Conservation (phyloP, 2,888 invertebrate genomes). For the Phaedon cochleariae region DNA sequence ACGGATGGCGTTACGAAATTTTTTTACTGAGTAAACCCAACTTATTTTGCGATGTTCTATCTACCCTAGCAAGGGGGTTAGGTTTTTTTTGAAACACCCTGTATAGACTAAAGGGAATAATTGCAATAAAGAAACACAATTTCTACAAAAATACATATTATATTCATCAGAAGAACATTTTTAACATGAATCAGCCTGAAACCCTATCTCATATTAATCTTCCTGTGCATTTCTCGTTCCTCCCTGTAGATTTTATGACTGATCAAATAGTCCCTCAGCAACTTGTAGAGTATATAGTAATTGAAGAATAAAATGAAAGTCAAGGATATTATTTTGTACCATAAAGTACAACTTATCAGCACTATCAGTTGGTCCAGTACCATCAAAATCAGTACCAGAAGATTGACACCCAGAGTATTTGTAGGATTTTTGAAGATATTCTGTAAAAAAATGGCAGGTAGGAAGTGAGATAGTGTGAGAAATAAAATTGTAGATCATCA, state of each 20-base stretch:
- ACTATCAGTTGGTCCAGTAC: conserved; percentile 82
- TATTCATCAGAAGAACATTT: no score
- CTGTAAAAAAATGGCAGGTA: conserved; percentile 66
- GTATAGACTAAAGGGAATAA: no score
- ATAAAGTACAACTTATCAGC: conserved; percentile 81
- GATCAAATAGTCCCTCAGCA: conserved; percentile 86
- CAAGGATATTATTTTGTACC: conserved; percentile 91
- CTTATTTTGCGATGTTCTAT: no score
- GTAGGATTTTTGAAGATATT: conserved; percentile 88
- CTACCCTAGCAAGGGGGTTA: no score
- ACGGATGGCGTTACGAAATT: no score
- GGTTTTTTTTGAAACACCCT: no score
- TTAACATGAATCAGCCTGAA: neutral
- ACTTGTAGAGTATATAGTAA: conserved; percentile 90
- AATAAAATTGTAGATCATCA: conserved; percentile 6
- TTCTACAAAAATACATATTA: no score
- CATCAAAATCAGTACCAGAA: conserved; percentile 75
- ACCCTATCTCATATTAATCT: conserved; percentile 49
- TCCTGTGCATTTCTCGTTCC: conserved; percentile 75
- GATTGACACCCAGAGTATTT: conserved; percentile 74
- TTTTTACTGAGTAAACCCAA: no score
- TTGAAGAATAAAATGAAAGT: conserved; percentile 88
- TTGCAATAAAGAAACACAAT: no score
- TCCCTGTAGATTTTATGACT: conserved; percentile 83
- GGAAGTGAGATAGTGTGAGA: conserved; percentile 9